Base-by-base conservation (phyloP, 1,140 invertebrate genomes). In the fruit fly (Drosophila melanogaster) region DNA sequence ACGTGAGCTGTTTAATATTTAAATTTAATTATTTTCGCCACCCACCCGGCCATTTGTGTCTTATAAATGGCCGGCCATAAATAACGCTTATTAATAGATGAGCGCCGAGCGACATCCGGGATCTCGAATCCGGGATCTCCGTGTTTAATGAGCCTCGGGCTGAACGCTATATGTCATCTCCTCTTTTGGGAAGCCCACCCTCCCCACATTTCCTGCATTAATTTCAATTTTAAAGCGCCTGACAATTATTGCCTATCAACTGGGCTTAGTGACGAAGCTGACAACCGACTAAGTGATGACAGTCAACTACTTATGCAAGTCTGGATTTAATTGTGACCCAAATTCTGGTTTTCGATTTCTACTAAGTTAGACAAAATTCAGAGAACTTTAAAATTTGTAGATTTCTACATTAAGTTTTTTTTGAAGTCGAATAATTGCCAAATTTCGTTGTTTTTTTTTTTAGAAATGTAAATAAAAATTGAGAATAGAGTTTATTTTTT, bases 1-100 rank as follows among this genome's bases (percentile, higher is more conserved):
- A 58, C 78, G 61, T 62, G 73, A 75, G 85, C 57, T 81, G 73
- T 89, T 89, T 89, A 89, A 89, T 89, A 89, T 89, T 89, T 89
- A 89, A 89, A 89, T 90, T 90, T 89, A 89, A 89, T 89, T 89
- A 90, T 77, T 84, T 89, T 84, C 24, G 17, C 17, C 15, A 3
- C 41, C 17, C 41, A 10, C 40, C n/a, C 43, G 43, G 62, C 59
- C 64, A 65, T 67, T 67, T 37, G 46, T 43, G 64, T 43, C 64
- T 24, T 73, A 53, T 77, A 84, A 84, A 90, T 90, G 65, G 58
- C 62, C 50, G 49, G 56, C 49, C 55, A 90, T 89, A 89, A 89
- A 89, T 89, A 60, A 65, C 66, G 80, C 65, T 78, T 84, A 89
- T 90, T 80, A 80, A 81, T 70, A 84, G 69, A 84, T 80, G 81